phyloP scores from a whole-genome alignment of 2,888 invertebrate species.

The Drosophila aldrichi region DNA sequence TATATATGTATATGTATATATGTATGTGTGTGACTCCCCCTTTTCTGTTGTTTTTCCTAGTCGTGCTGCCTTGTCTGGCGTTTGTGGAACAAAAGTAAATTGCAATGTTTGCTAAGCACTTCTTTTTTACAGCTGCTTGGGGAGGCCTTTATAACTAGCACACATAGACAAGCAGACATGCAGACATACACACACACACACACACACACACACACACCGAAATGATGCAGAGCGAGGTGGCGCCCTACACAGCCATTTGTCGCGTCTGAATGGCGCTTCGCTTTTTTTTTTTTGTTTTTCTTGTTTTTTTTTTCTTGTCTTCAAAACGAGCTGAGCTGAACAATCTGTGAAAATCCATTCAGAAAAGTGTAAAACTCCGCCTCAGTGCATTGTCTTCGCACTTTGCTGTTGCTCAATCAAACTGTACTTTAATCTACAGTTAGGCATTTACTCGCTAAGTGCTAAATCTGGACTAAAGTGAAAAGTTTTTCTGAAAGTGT shows the following conservation, averaged over 20 bases:
- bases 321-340: constrained; percentile 27
- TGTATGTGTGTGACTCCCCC: not conserved
- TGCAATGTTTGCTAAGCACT: constrained; percentile 78
- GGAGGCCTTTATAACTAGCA: constrained; percentile 46
- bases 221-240: not conserved
- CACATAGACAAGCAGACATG: constrained; percentile 15
- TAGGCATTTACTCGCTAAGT: not conserved
- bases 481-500: not conserved
- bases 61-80: constrained; percentile 7
- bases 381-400: constrained; percentile 7
- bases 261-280: constrained; percentile 54
- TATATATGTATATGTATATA: not conserved
- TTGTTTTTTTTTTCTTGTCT: constrained; percentile 32
- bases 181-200: not conserved
- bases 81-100: constrained; percentile 74
- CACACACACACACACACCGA: not conserved
- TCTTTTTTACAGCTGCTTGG: constrained; percentile 67
- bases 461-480: not conserved
- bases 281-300: not conserved
- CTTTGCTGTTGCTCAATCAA: constrained; percentile 1
- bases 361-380: constrained; percentile 7
- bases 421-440: not conserved
- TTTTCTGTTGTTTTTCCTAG: not conserved
- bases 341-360: constrained; percentile 8
- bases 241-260: constrained; percentile 35